A percentile compares a stretch with the other conserved stretches of the same genome.
Evolutionary conservation across 2,113 vertebrate species (phyloP).

Genomic region (Carettochelys insculpta): DNA sequence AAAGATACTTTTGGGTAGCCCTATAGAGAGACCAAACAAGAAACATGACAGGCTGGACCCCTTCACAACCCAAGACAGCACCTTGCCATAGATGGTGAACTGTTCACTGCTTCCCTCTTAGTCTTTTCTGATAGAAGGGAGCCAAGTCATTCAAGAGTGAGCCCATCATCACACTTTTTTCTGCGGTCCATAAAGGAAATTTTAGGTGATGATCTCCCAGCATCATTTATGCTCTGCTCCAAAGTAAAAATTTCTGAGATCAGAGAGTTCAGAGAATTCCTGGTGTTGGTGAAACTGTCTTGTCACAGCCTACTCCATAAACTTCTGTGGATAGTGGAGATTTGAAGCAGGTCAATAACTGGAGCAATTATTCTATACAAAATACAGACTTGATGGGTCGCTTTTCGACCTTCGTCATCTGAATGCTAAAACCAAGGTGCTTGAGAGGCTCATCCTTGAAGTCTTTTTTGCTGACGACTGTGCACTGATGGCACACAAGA

Average conservation of each 20-base stretch:
- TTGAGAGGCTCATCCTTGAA: no score
- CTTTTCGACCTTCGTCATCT: no score
- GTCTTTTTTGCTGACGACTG: no score
- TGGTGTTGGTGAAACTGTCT: neutral
- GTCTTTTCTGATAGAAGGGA: neutral
- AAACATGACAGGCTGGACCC: neutral
- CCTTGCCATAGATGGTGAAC: neutral
- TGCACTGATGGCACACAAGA: no score
- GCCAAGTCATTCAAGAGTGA: neutral
- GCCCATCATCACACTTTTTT: no score
- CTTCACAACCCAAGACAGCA: neutral
- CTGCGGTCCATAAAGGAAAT: neutral
- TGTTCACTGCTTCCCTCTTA: neutral
- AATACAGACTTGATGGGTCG: no score
- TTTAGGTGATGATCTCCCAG: neutral
- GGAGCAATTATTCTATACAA: slow-evolving; percentile 11
- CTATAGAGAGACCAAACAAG: neutral
- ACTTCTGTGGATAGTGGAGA: neutral
- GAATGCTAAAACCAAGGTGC: no score
- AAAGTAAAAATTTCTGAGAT: neutral
- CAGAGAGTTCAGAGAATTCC: neutral
- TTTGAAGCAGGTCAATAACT: neutral
- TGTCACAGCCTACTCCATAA: neutral
- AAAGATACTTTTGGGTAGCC: neutral
- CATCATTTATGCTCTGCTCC: neutral